A percentile compares a stretch with the other conserved stretches of the same genome.
phyloP scores from a whole-genome alignment of 2,888 invertebrate species.

The Eucera pruinosa region DNA sequence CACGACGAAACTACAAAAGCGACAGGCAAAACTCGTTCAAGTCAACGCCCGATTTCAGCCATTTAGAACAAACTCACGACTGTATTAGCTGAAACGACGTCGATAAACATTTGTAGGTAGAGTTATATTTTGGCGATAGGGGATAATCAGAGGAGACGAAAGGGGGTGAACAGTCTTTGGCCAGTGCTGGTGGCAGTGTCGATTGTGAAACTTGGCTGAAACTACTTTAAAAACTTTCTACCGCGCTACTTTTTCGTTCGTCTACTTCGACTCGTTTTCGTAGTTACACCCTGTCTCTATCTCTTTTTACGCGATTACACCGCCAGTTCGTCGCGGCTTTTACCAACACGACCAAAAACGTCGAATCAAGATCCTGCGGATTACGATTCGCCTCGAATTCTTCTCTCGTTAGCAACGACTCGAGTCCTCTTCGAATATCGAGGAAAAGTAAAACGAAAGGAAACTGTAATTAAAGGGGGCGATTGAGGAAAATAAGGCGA shows the following conservation, averaged over 20 bases:
- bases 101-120: slow-evolving; percentile 53
- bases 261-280: slow-evolving; percentile 37
- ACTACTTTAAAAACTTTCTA: slow-evolving; percentile 57
- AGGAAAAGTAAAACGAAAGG: slow-evolving; percentile 29
- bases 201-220: slow-evolving; percentile 57
- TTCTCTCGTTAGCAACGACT: slow-evolving; percentile 40
- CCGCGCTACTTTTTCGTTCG: slow-evolving; percentile 48
- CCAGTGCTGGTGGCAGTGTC: slow-evolving; percentile 47
- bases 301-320: slow-evolving; percentile 37
- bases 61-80: slow-evolving; percentile 17
- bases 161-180: slow-evolving; percentile 35
- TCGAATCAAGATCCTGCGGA: slow-evolving; percentile 5
- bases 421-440: slow-evolving; percentile 8
- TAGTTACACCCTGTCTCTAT: slow-evolving; percentile 17
- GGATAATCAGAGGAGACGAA: background rate
- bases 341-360: background rate
- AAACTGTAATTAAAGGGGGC: slow-evolving; percentile 26
- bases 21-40: slow-evolving; percentile 11
- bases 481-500: no score
- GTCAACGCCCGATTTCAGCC: background rate
- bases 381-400: slow-evolving; percentile 41
- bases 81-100: slow-evolving; percentile 42
- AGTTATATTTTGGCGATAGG: slow-evolving; percentile 37
- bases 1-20: background rate
- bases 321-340: background rate